A percentile compares a stretch with the other conserved stretches of the same genome.
Conservation (phyloP, 1,140 invertebrate species). For the Heliconius nattereri region DNA sequence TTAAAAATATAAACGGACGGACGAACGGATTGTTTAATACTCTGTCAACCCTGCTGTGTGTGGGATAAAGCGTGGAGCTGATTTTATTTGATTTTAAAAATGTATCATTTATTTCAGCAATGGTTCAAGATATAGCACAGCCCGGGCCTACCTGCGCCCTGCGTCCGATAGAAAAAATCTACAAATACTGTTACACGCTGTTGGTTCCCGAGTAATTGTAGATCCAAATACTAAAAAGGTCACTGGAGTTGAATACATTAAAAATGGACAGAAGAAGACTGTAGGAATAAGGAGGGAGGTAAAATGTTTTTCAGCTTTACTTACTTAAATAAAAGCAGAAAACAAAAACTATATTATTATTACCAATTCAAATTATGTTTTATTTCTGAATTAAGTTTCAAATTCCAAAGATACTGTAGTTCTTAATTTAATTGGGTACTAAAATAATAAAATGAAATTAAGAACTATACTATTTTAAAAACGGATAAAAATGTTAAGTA, state of each 20-base stretch:
- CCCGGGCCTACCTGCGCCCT: constrained; percentile 93
- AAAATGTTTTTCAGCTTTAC: constrained; percentile 9
- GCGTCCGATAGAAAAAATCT: constrained; percentile 88
- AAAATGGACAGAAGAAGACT: constrained; percentile 78
- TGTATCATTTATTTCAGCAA: constrained; percentile 71
- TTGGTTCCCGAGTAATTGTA: constrained; percentile 82
- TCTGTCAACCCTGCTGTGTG: too few relatives aligned
- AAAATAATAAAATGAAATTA: too few relatives aligned
- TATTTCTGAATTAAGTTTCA: not conserved
- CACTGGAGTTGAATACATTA: constrained; percentile 80
- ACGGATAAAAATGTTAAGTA: too few relatives aligned
- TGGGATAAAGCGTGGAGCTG: too few relatives aligned
- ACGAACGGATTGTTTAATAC: too few relatives aligned
- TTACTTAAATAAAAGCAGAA: not conserved
- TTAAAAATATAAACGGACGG: too few relatives aligned
- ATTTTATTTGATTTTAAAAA: too few relatives aligned
- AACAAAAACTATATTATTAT: not conserved
- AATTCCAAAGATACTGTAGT: too few relatives aligned
- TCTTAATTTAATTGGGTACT: too few relatives aligned
- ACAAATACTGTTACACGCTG: constrained; percentile 85
- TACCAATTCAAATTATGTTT: not conserved
- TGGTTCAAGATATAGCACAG: constrained; percentile 84
- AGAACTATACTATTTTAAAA: too few relatives aligned
- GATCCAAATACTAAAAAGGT: constrained; percentile 80
- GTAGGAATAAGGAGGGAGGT: constrained; percentile 86